A percentile compares a stretch with the other conserved stretches of the same genome.
Evolutionary conservation across 2,113 vertebrate species (phyloP).

Genomic region (Phylloscopus whistleri): DNA sequence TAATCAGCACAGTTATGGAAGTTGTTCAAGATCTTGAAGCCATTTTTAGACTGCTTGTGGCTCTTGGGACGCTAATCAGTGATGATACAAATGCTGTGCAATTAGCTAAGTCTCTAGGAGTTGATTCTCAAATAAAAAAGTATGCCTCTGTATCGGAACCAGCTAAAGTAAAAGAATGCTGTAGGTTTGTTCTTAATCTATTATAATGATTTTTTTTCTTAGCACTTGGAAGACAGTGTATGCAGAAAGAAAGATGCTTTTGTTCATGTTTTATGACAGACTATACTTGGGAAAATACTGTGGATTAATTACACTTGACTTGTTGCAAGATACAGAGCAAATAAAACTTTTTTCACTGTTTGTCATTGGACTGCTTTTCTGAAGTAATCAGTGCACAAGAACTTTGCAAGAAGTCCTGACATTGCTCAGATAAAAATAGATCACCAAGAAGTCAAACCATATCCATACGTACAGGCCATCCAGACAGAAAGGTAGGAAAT

Average conservation of each 20-base stretch:
- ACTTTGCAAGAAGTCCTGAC: background rate
- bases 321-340: conserved; percentile 16
- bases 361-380: conserved; percentile 36
- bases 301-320: conserved; percentile 60
- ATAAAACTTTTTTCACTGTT: conserved; percentile 70
- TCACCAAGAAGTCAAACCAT: background rate
- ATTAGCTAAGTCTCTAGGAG: conserved; percentile 91
- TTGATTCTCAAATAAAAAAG: conserved; percentile 91
- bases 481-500: background rate
- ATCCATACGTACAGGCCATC: background rate
- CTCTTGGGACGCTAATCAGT: conserved; percentile 91
- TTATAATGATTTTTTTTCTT: conserved; percentile 67
- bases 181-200: conserved; percentile 89
- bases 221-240: background rate
- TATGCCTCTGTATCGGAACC: conserved; percentile 90
- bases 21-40: conserved; percentile 95
- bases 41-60: conserved; percentile 92
- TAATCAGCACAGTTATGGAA: conserved; percentile 90
- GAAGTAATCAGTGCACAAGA: background rate
- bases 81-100: conserved; percentile 87
- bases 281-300: conserved; percentile 54
- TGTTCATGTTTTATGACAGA: conserved; percentile 55
- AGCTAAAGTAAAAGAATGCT: conserved; percentile 92
- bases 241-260: conserved; percentile 20
- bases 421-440: background rate